Percentiles rank a stretch among this genome's conserved stretches.
These are phyloP conservation scores for Spizella passerina DNA, from an alignment of 2,797 vertebrate genomes.

Conservation along the genomic window DNA sequence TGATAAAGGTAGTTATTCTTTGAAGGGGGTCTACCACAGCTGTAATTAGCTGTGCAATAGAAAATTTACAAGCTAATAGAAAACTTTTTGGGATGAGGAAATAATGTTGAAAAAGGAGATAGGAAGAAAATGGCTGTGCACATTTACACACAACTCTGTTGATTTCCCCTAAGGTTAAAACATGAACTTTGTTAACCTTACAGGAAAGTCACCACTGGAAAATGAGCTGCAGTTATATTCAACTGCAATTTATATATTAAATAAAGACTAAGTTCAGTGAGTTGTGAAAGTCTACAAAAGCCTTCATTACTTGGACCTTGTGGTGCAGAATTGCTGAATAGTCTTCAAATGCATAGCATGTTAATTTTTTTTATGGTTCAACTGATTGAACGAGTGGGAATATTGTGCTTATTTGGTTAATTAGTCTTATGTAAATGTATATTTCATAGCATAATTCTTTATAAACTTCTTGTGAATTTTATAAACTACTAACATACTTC, in stretches of 20 bases:
- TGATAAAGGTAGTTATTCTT: not conserved
- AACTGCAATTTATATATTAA: not conserved
- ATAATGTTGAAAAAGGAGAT: not conserved
- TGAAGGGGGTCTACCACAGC: not conserved
- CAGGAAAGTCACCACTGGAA: not conserved
- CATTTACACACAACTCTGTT: accelerated
- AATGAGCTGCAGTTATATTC: not conserved
- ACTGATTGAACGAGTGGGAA: not conserved
- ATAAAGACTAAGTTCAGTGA: not conserved
- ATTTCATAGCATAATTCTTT: not conserved
- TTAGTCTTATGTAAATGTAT: not conserved
- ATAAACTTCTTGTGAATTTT: not conserved
- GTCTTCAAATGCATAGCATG: not conserved
- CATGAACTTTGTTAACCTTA: not conserved
- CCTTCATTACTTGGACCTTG: not conserved
- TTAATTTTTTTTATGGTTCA: not conserved
- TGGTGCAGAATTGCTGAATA: not conserved
- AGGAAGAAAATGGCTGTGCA: not conserved
- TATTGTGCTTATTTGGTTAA: not conserved
- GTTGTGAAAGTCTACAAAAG: not conserved
- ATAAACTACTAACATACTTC: conserved; percentile 8
- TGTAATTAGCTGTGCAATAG: not conserved
- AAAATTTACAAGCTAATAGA: not conserved
- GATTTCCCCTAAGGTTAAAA: not conserved
- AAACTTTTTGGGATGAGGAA: accelerated